Conservation (phyloP, 2,113 vertebrate genomes). For the Serinus canaria region DNA sequence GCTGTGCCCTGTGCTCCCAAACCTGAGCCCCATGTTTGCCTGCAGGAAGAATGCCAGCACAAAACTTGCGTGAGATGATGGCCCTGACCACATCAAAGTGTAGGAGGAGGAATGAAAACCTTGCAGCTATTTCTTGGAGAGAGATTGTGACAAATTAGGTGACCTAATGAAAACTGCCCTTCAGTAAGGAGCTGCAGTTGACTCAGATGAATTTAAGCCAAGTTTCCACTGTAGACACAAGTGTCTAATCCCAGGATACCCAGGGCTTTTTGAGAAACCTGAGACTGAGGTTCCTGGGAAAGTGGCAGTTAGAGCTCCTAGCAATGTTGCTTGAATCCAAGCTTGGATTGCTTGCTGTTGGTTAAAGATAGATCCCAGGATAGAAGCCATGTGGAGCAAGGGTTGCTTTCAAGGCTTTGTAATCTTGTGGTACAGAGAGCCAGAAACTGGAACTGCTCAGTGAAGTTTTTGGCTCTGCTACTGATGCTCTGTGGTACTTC, state of each 20-base stretch:
- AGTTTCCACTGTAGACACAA: not conserved
- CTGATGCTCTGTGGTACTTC: not conserved
- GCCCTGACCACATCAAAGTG: not conserved
- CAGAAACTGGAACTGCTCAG: not conserved
- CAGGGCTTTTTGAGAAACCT: not conserved
- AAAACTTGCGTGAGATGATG: not conserved
- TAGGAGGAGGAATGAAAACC: not conserved
- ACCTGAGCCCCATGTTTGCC: not conserved
- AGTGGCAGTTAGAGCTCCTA: not conserved
- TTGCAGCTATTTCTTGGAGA: not conserved
- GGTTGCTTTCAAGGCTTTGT: not conserved
- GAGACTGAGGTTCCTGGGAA: not conserved
- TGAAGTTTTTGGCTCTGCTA: not conserved
- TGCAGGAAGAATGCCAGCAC: not conserved
- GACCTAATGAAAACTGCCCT: not conserved
- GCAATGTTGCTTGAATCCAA: not conserved
- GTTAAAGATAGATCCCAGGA: not conserved
- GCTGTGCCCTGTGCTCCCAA: not conserved
- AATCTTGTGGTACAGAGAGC: not conserved
- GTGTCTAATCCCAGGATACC: not conserved
- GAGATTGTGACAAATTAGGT: not conserved
- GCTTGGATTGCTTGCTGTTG: not conserved
- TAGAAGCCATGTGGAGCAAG: not conserved
- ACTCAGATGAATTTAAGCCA: not conserved
- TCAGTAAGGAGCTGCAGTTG: not conserved